phyloP scores from a whole-genome alignment of 2,797 vertebrate species.

The Vultur gryphus region DNA sequence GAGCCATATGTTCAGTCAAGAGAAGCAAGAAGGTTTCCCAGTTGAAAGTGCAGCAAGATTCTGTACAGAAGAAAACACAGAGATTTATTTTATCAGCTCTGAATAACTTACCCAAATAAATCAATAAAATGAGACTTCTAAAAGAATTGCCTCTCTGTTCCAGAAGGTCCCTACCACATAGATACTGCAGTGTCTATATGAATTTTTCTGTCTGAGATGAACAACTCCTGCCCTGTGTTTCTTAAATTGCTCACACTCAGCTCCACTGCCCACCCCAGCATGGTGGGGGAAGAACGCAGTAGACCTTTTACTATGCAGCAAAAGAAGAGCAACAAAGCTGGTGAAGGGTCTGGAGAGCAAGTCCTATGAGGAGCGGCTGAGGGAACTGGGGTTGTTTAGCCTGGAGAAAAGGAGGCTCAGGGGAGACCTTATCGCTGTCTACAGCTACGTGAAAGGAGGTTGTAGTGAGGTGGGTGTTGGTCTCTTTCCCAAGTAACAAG shows the following conservation, averaged over 20 bases:
- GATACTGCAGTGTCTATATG: neutral
- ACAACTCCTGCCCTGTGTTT: neutral
- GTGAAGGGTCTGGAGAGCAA: neutral
- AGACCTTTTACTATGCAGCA: neutral
- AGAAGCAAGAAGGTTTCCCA: neutral
- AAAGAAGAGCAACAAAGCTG: neutral
- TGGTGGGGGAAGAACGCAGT: rapidly evolving
- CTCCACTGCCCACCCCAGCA: neutral
- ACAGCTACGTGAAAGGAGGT: neutral
- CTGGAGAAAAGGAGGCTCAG: neutral
- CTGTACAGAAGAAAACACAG: neutral
- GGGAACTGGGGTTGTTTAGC: neutral
- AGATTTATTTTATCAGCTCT: neutral
- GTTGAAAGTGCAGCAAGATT: neutral
- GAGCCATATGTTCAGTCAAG: neutral
- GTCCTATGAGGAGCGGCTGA: rapidly evolving
- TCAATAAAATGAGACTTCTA: neutral
- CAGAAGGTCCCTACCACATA: neutral
- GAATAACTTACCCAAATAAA: neutral
- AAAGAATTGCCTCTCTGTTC: neutral
- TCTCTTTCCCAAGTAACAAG: neutral
- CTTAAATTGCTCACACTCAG: neutral
- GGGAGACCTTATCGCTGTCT: rapidly evolving
- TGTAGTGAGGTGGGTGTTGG: rapidly evolving
- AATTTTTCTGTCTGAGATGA: neutral